A percentile compares a stretch with the other conserved stretches of the same genome.
Conservation (phyloP, 30 jellyfish, hydroid and myxozoan genomes). For the Calvadosia cruxmelitensis region DNA sequence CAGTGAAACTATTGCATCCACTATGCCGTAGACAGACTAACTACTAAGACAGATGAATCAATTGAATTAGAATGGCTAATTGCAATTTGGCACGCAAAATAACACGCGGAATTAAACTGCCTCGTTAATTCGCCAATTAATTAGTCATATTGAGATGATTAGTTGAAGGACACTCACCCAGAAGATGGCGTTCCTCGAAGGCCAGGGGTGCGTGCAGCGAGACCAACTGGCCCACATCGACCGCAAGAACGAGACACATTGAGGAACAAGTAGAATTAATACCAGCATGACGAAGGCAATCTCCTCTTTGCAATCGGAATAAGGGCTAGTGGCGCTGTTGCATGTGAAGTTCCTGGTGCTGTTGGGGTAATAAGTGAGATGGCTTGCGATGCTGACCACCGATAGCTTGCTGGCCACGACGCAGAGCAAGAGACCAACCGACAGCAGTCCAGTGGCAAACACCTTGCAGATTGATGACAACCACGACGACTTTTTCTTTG, state of each 20-base stretch:
- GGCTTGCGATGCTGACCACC: slow-evolving; percentile 51
- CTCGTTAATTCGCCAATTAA: too few species aligned
- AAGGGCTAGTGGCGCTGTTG: neutral
- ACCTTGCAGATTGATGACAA: slow-evolving; percentile 44
- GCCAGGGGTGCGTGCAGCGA: slow-evolving; percentile 88
- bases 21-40: too few species aligned
- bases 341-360: neutral
- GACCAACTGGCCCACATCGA: slow-evolving; percentile 38
- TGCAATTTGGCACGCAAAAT: too few species aligned
- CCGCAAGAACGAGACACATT: slow-evolving; percentile 28
- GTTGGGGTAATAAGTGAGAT: neutral
- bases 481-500: slow-evolving; percentile 36
- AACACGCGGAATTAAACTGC: too few species aligned
- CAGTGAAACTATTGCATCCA: too few species aligned
- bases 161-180: slow-evolving; percentile 78
- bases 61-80: too few species aligned
- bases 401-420: slow-evolving; percentile 73
- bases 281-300: slow-evolving; percentile 56
- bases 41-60: too few species aligned
- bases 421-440: slow-evolving; percentile 31
- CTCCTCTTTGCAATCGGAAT: slow-evolving; percentile 36
- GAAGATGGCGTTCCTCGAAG: slow-evolving; percentile 50
- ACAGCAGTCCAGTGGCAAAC: slow-evolving; percentile 34
- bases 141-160: too few species aligned
- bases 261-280: slow-evolving; percentile 43